Evolutionary conservation across 2,113 vertebrate genomes (phyloP).

Genomic region (Plectropomus leopardus): DNA sequence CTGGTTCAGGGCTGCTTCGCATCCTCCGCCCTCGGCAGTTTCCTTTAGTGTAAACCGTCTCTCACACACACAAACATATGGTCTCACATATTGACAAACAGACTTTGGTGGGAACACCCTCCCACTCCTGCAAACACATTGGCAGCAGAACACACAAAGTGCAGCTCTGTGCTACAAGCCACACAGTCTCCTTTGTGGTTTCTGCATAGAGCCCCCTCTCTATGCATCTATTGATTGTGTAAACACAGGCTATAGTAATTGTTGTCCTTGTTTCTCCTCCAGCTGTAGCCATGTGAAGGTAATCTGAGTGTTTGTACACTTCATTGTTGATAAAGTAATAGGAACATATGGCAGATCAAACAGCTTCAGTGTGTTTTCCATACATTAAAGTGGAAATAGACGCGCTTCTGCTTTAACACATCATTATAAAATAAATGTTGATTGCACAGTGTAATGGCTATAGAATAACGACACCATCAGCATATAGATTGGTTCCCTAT

Average conservation of each 20-base stretch:
- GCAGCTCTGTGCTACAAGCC: slow-evolving; percentile 36
- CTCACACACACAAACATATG: slow-evolving; percentile 69
- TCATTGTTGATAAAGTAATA: slow-evolving; percentile 65
- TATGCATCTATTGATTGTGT: slow-evolving; percentile 48
- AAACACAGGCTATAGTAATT: slow-evolving; percentile 57
- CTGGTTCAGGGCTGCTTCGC: slow-evolving; percentile 60
- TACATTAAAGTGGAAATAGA: slow-evolving; percentile 33
- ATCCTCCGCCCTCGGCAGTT: slow-evolving; percentile 69
- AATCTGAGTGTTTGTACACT: slow-evolving; percentile 57
- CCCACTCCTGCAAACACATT: slow-evolving; percentile 36
- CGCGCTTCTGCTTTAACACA: too few species aligned
- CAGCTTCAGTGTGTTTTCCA: slow-evolving; percentile 48
- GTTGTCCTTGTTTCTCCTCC: slow-evolving; percentile 54
- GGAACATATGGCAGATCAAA: slow-evolving; percentile 61
- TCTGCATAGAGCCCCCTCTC: slow-evolving; percentile 24
- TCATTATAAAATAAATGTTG: too few species aligned
- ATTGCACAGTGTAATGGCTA: too few species aligned
- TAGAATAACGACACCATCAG: too few species aligned
- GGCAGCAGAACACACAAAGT: slow-evolving; percentile 74
- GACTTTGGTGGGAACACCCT: slow-evolving; percentile 55
- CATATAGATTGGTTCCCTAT: too few species aligned
- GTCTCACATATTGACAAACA: slow-evolving; percentile 78
- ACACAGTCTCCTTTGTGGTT: slow-evolving; percentile 54
- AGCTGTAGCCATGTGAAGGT: slow-evolving; percentile 40
- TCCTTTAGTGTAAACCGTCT: slow-evolving; percentile 66